phyloP scores from a whole-genome alignment of 2,888 invertebrate species.

The Athalia rosae region DNA sequence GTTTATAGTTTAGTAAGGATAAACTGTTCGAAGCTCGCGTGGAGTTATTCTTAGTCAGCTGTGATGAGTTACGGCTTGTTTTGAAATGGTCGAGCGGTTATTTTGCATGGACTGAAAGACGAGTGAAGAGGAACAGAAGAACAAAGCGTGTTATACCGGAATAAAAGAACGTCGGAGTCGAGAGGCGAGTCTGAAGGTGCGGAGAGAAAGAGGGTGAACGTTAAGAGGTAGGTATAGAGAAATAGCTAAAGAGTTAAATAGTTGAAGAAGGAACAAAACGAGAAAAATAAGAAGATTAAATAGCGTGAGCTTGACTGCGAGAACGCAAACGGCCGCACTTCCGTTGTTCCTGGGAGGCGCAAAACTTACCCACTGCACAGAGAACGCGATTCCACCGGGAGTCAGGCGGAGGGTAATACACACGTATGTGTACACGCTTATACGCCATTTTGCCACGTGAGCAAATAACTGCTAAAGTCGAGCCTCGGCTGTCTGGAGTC shows the following conservation, averaged over 20 bases:
- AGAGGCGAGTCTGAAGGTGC: background rate
- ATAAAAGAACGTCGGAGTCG: slow-evolving; percentile 19
- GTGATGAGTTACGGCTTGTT: slow-evolving; percentile 63
- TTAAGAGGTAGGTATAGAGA: slow-evolving; percentile 3
- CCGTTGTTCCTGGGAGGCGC: slow-evolving; percentile 15
- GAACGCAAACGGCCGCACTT: slow-evolving; percentile 28
- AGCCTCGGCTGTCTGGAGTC: slow-evolving; percentile 1
- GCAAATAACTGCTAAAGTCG: background rate
- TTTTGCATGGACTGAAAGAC: slow-evolving; percentile 55
- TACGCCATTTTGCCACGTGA: too few species aligned
- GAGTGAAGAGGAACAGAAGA: slow-evolving; percentile 51
- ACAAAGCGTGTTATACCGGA: slow-evolving; percentile 21
- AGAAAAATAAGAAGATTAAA: slow-evolving; percentile 5
- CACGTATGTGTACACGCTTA: too few species aligned
- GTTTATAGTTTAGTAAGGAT: background rate
- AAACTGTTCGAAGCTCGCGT: background rate
- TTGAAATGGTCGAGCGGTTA: slow-evolving; percentile 54
- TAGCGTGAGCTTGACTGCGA: background rate
- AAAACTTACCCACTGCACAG: background rate
- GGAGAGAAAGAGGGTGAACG: slow-evolving; percentile 30
- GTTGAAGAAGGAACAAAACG: background rate
- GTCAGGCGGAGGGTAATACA: background rate
- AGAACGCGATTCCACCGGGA: background rate
- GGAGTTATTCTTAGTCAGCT: slow-evolving; percentile 52
- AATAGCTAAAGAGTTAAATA: slow-evolving; percentile 9